Evolutionary conservation across 2,797 vertebrate species (phyloP), one percentile per base, ranked within the genome.

Genomic region (Rhinophrynus dorsalis): DNA sequence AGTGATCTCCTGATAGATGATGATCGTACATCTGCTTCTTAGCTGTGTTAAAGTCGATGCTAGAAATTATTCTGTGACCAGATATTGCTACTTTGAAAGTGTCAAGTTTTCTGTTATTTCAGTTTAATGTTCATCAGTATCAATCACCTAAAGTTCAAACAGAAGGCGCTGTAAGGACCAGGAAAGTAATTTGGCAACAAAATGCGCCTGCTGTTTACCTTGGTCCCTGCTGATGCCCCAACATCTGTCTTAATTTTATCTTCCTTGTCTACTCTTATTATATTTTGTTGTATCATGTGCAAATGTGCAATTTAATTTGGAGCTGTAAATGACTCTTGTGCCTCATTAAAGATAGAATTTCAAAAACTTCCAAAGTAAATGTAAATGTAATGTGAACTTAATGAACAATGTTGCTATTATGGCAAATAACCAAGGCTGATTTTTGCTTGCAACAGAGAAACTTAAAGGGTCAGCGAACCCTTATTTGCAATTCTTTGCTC

Each of bases 231-330:
- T n/a, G 26, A 17, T 13, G 51, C 44, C 17, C 18, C 9, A 35
- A 35, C 67, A 69, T 58, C 60, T 72, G 61, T 64, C 61, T 72
- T 65, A 42, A 58, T 72, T 58, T 42, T 33, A 59, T 42, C 44
- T 33, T 32, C 26, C 32, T 20, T 35, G 45, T 51, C 32, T 30
- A 29, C 38, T 29, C 37, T 59, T 48, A 47, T 5, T 15, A 3
- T 21, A 24, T 57, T n/a, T n/a, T n/a, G n/a, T 48, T 48, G 21
- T 50, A 40, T 5, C 20, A 20, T 11, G 17, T 21, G 47, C 35
- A 15, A 23, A 20, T n/a, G 48, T 6, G 29, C 67, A 54, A 61
- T 62, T 45, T 42, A 27, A 61, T 44, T 33, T 45, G 37, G 27
- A 20, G 57, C 17, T 44, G 67, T 54, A 69, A 69, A 69, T 68